phyloP scores from a whole-genome alignment of 2,113 vertebrate species.

The Dipodomys merriami region DNA sequence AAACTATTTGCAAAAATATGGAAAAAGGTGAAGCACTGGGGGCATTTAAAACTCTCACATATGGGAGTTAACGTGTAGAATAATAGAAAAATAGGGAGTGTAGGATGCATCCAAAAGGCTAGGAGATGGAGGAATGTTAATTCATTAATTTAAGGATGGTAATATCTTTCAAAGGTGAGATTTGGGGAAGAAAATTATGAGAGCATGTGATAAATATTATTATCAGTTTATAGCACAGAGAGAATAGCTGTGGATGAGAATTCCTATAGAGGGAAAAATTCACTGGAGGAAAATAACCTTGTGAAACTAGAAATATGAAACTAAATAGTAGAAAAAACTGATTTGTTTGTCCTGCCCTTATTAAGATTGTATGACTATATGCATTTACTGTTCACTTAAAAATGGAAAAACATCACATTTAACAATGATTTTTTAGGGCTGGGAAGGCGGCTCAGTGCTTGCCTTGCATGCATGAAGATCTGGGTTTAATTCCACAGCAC shows the following conservation, averaged over 20 bases:
- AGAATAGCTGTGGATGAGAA: neutral
- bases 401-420: neutral
- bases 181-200: neutral
- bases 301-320: neutral
- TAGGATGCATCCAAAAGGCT: neutral
- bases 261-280: neutral
- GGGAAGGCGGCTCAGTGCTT: too few species aligned
- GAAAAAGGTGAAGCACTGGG: neutral
- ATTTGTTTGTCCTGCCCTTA: neutral
- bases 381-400: neutral
- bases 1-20: constrained; percentile 5
- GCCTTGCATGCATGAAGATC: too few species aligned
- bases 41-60: neutral
- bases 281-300: neutral
- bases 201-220: neutral
- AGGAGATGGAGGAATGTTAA: neutral
- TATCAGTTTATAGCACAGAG: neutral
- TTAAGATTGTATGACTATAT: neutral
- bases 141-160: neutral
- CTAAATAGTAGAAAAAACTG: neutral
- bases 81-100: neutral
- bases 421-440: neutral
- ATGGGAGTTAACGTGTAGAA: neutral
- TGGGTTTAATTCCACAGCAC: too few species aligned
- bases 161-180: neutral